phyloP scores from a whole-genome alignment of 2,113 vertebrate species.

The Mormoops blainvillei region DNA sequence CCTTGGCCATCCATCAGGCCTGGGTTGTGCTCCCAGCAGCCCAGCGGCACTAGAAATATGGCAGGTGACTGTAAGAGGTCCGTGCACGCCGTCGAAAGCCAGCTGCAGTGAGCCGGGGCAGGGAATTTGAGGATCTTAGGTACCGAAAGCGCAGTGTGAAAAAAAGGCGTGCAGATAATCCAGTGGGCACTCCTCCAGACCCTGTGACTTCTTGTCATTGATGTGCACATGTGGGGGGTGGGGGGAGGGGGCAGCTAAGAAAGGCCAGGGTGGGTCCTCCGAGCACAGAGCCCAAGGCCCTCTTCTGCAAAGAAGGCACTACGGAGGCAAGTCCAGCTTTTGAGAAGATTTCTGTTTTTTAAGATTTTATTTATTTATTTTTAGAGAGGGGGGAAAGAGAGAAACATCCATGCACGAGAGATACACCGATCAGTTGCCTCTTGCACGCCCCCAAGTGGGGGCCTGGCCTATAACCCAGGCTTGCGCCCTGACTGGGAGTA shows the following conservation, averaged over 20 bases:
- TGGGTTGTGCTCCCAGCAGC: background rate
- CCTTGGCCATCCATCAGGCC: background rate
- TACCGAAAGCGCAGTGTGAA: background rate
- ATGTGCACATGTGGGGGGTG: too few species aligned
- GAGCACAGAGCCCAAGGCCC: accelerated
- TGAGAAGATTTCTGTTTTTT: background rate
- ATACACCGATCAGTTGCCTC: too few species aligned
- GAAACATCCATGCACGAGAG: too few species aligned
- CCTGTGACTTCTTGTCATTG: background rate
- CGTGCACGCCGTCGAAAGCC: background rate
- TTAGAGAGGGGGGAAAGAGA: too few species aligned
- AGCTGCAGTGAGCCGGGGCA: background rate
- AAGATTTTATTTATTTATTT: too few species aligned
- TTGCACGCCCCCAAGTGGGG: too few species aligned
- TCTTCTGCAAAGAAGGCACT: background rate
- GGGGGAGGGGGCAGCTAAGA: too few species aligned
- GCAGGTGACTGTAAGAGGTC: too few species aligned
- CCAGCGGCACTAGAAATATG: accelerated
- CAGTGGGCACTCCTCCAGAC: background rate
- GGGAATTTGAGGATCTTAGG: background rate
- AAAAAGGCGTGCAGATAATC: background rate
- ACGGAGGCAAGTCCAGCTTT: background rate
- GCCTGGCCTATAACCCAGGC: too few species aligned
- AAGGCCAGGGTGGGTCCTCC: background rate
- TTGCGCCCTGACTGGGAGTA: too few species aligned